Percentiles rank a stretch among this genome's conserved stretches.
phyloP scores from a whole-genome alignment of 2,888 invertebrate genomes.

The Meteorus colon region DNA sequence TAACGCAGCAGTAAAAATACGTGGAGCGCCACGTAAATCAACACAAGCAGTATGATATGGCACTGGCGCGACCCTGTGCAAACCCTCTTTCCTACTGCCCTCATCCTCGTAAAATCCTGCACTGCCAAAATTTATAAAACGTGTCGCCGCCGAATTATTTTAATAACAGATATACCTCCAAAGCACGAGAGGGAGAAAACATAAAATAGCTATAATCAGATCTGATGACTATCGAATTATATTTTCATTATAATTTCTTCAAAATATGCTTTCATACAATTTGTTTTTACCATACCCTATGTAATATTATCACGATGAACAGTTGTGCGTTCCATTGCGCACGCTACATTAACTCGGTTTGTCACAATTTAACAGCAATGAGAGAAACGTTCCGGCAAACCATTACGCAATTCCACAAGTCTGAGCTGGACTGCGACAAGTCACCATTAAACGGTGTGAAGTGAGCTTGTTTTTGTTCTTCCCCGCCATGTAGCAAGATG shows the following conservation, averaged over 20 bases:
- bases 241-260: background rate
- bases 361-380: constrained; percentile 73
- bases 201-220: background rate
- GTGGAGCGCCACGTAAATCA: constrained; percentile 69
- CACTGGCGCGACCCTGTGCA: constrained; percentile 49
- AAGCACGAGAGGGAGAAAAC: background rate
- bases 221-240: background rate
- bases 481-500: constrained; percentile 34
- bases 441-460: constrained; percentile 34
- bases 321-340: constrained; percentile 24
- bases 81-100: constrained; percentile 37
- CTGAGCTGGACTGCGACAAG: constrained; percentile 34
- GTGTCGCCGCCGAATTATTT: constrained; percentile 18
- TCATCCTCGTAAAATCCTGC: constrained; percentile 56
- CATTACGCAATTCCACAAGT: constrained; percentile 60
- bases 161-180: background rate
- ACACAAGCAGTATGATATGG: constrained; percentile 66
- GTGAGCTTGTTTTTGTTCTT: constrained; percentile 26
- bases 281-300: background rate
- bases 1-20: constrained; percentile 71
- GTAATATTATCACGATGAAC: constrained; percentile 10
- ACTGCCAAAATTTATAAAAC: constrained; percentile 18
- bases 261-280: background rate
- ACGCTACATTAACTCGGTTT: constrained; percentile 73
- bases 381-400: constrained; percentile 62